A percentile compares a stretch with the other conserved stretches of the same genome.
phyloP scores from a whole-genome alignment of 2,113 vertebrate species.

The Rhegmatorhina hoffmannsi region DNA sequence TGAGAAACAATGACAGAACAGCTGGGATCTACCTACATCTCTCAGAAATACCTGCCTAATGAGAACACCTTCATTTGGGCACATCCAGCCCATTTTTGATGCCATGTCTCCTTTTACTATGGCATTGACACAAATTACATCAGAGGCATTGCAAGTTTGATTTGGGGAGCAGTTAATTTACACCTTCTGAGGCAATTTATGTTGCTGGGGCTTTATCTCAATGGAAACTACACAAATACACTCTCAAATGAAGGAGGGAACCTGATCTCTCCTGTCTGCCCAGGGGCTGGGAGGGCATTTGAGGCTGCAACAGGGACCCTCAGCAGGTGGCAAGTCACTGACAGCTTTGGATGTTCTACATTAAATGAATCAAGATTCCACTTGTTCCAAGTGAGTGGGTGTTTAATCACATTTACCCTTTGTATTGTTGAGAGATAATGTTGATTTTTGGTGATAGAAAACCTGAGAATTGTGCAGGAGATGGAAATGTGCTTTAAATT shows the following conservation, averaged over 20 bases:
- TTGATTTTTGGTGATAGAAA: slow-evolving; percentile 44
- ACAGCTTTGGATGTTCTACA: slow-evolving; percentile 36
- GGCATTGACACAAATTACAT: not conserved
- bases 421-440: slow-evolving; percentile 22
- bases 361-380: slow-evolving; percentile 51
- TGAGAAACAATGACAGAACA: not conserved
- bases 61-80: not conserved
- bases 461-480: not conserved
- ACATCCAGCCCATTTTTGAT: not conserved
- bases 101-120: not conserved
- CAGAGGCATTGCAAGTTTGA: not conserved
- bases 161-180: not conserved
- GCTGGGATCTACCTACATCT: not conserved
- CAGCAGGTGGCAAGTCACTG: slow-evolving; percentile 44
- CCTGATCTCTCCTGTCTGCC: not conserved
- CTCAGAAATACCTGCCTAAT: not conserved
- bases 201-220: not conserved
- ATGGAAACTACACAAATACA: not conserved
- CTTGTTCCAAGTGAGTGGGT: slow-evolving; percentile 43
- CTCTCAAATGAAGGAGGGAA: not conserved
- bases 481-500: slow-evolving; percentile 21
- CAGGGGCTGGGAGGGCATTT: not conserved
- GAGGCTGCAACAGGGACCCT: slow-evolving; percentile 14
- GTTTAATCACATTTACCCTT: slow-evolving; percentile 45
- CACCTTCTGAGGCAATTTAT: not conserved